phyloP scores from a whole-genome alignment of 2,888 invertebrate species.

The Leucophenga montana region DNA sequence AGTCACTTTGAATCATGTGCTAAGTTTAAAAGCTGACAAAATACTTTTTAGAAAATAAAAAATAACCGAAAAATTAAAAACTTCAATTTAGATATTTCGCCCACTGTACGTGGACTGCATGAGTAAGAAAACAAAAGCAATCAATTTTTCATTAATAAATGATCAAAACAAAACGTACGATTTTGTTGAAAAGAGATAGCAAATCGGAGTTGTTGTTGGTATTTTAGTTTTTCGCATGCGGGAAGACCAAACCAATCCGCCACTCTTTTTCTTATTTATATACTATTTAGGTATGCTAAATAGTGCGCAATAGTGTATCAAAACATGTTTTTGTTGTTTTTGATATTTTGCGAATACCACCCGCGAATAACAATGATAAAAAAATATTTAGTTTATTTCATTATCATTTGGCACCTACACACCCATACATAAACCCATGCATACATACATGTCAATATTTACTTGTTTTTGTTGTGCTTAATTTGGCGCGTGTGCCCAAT shows the following conservation, averaged over 20 bases:
- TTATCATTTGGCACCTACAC: background rate
- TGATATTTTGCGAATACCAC: conserved; percentile 20
- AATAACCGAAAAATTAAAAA: too few relatives aligned
- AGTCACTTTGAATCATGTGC: too few relatives aligned
- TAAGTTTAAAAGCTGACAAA: too few relatives aligned
- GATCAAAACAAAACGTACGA: conserved; percentile 67
- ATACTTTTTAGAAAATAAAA: too few relatives aligned
- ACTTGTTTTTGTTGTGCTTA: conserved; percentile 38
- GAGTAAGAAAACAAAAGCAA: conserved; percentile 26
- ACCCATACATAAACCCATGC: too few relatives aligned
- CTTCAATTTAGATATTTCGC: too few relatives aligned
- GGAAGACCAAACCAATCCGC: conserved; percentile 45
- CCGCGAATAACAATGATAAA: background rate
- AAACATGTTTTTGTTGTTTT: conserved; percentile 41
- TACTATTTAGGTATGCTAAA: background rate
- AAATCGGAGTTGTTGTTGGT: conserved; percentile 37
- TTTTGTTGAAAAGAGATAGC: conserved; percentile 67
- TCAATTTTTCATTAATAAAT: background rate
- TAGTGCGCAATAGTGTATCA: conserved; percentile 51
- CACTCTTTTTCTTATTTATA: conserved; percentile 11
- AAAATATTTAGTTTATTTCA: background rate
- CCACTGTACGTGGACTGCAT: too few relatives aligned
- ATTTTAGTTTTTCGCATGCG: conserved; percentile 25
- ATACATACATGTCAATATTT: background rate
- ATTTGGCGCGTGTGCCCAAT: background rate